phyloP scores from a whole-genome alignment of 1,140 invertebrate genomes.

The Dysdera silvatica region DNA sequence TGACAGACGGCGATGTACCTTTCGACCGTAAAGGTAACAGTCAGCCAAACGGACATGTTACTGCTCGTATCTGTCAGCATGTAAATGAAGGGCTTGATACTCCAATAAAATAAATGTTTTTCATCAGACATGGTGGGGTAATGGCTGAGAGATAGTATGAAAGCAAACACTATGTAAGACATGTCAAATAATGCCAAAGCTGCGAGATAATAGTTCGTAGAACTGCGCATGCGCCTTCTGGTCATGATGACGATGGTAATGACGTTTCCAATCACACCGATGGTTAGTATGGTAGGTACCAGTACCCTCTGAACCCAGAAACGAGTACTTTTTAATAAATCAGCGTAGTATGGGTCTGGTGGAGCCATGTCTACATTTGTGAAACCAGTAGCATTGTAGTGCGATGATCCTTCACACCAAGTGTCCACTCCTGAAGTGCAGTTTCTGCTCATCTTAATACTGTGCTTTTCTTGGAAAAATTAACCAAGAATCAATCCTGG shows the following conservation, averaged over 20 bases:
- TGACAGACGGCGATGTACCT: constrained; percentile 67
- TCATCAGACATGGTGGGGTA: constrained; percentile 49
- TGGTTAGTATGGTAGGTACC: constrained; percentile 58
- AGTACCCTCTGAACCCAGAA: constrained; percentile 59
- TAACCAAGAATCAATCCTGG: too few species aligned
- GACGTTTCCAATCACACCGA: constrained; percentile 62
- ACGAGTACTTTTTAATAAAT: too few species aligned
- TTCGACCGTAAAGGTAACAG: constrained; percentile 68
- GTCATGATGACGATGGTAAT: constrained; percentile 66
- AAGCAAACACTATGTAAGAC: constrained; percentile 58
- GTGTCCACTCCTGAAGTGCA: too few species aligned
- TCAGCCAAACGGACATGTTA: constrained; percentile 66
- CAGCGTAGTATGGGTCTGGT: too few species aligned
- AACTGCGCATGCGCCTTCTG: constrained; percentile 61
- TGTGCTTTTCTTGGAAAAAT: too few species aligned
- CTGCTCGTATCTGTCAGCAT: constrained; percentile 58
- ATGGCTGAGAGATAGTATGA: constrained; percentile 57
- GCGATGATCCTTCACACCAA: too few species aligned
- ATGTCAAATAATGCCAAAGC: constrained; percentile 64
- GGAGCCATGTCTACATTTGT: too few species aligned
- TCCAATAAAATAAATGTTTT: constrained; percentile 50
- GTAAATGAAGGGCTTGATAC: constrained; percentile 49
- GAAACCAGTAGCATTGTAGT: too few species aligned
- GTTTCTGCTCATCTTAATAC: too few species aligned
- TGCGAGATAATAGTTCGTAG: constrained; percentile 64